Evolutionary conservation across 1,140 invertebrate genomes (phyloP), one percentile per base, ranked within the genome.

Genomic region (Agrilus planipennis): DNA sequence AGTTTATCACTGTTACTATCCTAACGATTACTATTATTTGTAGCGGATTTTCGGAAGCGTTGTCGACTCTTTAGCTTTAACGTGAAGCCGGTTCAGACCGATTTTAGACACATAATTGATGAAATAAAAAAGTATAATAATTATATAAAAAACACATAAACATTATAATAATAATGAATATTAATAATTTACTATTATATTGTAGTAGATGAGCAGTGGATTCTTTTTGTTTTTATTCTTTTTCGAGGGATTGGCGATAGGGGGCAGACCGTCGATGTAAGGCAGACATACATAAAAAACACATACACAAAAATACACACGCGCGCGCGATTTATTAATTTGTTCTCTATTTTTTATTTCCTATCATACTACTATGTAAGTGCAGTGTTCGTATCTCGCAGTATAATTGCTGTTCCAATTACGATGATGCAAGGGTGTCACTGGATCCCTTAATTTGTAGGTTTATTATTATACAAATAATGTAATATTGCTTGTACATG

Each of bases 401-500:
- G 39, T 38, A 44, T 34, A 32, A 32, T 28, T 39, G 34, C 44
- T 46, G 42, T 40, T 37, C 42, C 19, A 39, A 27, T 42, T 34
- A 42, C 34, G 37, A 37, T 25, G 34, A 42, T 34, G 46, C 31
- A 50, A 46, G 47, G 49, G 46, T 49, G 47, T 48, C 48, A 50
- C 52, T 51, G 48, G 47, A 46, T 48, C 49, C 49, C 51, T 51
- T 34, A 42, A 53, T 52, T 40, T 55, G 55, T 62, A 62, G 56
- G 60, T 52, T 58, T 60, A 60, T 53, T 54, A 60, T 53, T 58
- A 58, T 58, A 60, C 53, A 58, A 58, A 58, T 57, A 61, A 61
- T 64, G 62, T 64, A 64, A 63, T 61, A 63, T 63, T 64, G 62
- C 62, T 64, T 64, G 62, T 64, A 64, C 58, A 64, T 64, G 62